phyloP scores from a whole-genome alignment of 2,888 invertebrate genomes.

The Ellobium chinense region DNA sequence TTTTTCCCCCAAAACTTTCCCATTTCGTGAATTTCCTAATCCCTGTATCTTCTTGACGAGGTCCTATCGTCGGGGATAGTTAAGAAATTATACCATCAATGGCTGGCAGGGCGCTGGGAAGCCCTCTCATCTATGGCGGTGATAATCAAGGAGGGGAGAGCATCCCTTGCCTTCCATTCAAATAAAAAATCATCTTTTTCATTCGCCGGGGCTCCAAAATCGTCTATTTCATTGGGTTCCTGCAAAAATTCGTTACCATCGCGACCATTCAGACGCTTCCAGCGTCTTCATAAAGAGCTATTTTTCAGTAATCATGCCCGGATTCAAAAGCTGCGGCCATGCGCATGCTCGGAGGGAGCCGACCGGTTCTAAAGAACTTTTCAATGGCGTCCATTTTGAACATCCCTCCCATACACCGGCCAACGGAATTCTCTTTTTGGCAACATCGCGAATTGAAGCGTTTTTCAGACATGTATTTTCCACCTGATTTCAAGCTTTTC shows the following conservation, averaged over 20 bases:
- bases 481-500: no score
- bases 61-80: neutral
- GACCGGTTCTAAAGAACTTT: constrained; percentile 14
- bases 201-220: neutral
- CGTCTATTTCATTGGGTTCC: constrained; percentile 13
- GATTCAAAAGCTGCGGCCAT: constrained; percentile 28
- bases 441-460: neutral
- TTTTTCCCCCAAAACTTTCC: neutral
- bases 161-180: neutral
- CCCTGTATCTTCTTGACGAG: neutral
- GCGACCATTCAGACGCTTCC: neutral
- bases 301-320: constrained; percentile 27
- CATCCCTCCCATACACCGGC: neutral
- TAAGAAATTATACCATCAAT: neutral
- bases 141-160: neutral
- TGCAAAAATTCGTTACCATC: constrained; percentile 23
- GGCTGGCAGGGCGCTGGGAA: neutral
- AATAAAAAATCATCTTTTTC: neutral
- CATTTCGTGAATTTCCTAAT: neutral
- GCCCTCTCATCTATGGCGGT: neutral
- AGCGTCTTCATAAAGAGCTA: constrained; percentile 28
- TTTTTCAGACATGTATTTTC: no score
- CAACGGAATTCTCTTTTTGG: neutral
- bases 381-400: constrained; percentile 30
- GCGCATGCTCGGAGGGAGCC: constrained; percentile 29